A percentile compares a stretch with the other conserved stretches of the same genome.
Evolutionary conservation across 2,888 invertebrate genomes (phyloP).

Genomic region (Zygogramma bicolorata): DNA sequence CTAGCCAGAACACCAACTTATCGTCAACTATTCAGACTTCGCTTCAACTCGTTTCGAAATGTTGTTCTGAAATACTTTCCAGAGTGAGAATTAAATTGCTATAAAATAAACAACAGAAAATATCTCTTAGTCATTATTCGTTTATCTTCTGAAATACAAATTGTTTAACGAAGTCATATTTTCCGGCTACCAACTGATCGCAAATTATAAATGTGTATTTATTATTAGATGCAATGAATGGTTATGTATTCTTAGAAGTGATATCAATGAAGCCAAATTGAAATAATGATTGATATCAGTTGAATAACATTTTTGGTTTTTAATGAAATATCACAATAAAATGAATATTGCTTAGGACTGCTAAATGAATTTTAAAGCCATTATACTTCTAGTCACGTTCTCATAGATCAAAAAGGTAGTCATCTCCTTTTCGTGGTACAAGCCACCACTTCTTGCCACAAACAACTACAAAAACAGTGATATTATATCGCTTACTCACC

Average conservation of each 20-base stretch:
- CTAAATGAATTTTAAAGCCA: slow-evolving; percentile 4
- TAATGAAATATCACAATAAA: neutral
- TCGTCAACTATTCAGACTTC: neutral
- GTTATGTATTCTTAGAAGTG: neutral
- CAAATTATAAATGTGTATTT: neutral
- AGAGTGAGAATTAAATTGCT: neutral
- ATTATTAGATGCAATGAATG: neutral
- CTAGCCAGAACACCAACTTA: no score
- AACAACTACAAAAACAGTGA: no score
- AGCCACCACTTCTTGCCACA: no score
- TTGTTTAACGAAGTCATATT: slow-evolving; percentile 6
- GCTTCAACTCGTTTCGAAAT: neutral
- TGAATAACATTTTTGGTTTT: neutral
- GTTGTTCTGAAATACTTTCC: neutral
- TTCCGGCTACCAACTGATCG: neutral
- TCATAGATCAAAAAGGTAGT: no score
- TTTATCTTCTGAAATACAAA: neutral
- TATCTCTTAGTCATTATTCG: slow-evolving; percentile 4
- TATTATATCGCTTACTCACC: no score
- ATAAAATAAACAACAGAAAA: slow-evolving; percentile 2
- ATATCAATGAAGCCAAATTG: neutral
- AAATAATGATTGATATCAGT: neutral
- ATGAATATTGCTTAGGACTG: neutral
- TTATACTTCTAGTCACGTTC: slow-evolving; percentile 3
- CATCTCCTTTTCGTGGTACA: no score